Evolutionary conservation across 2,113 vertebrate species (phyloP).

Genomic region (Istiophorus platypterus): DNA sequence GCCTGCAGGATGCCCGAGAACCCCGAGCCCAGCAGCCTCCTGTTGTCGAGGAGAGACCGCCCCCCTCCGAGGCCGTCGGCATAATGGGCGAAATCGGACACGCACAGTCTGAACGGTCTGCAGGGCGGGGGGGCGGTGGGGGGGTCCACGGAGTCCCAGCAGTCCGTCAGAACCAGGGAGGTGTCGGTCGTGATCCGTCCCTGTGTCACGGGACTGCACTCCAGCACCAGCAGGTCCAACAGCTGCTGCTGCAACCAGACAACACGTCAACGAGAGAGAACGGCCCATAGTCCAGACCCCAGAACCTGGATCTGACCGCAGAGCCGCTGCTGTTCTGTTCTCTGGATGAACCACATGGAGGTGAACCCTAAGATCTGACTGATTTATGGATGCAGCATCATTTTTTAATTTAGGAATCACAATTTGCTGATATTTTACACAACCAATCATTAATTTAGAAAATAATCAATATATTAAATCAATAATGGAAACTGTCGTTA

Average conservation of each 20-base stretch:
- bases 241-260: conserved; percentile 57
- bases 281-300: too few relatives aligned
- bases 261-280: neutral
- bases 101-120: conserved; percentile 65
- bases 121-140: neutral
- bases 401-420: too few relatives aligned
- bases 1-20: conserved; percentile 70
- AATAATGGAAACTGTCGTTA: too few relatives aligned
- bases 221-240: conserved; percentile 80
- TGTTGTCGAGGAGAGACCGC: conserved; percentile 70
- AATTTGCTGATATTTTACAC: too few relatives aligned
- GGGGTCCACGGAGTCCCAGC: conserved; percentile 52
- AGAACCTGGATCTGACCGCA: too few relatives aligned
- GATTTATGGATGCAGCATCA: too few relatives aligned
- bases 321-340: too few relatives aligned
- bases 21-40: conserved; percentile 53
- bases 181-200: conserved; percentile 79
- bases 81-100: conserved; percentile 85
- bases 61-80: conserved; percentile 61
- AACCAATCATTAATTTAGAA: too few relatives aligned
- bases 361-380: too few relatives aligned
- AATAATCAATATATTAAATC: too few relatives aligned
- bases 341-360: too few relatives aligned
- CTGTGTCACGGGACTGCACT: conserved; percentile 81
- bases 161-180: conserved; percentile 78